These are phyloP conservation scores for Xenopus laevis DNA, from an alignment of 2,113 vertebrate species.

Conservation along the genomic window DNA sequence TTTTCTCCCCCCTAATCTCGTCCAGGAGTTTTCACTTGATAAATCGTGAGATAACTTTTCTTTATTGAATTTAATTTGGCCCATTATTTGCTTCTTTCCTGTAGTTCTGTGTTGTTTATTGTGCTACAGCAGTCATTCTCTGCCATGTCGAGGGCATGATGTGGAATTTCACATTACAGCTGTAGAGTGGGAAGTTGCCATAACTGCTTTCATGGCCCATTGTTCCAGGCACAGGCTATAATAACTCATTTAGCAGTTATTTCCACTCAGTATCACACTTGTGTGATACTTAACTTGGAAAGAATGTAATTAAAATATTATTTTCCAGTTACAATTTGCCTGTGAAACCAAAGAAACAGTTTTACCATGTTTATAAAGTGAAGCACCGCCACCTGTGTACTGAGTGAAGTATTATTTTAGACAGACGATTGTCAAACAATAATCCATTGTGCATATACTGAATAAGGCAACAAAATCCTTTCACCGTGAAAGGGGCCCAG, in stretches of 20 bases:
- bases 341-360: slow-evolving; percentile 9
- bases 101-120: too few species aligned
- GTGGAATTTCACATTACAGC: slow-evolving; percentile 33
- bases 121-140: slow-evolving; percentile 5
- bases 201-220: slow-evolving; percentile 15
- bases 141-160: slow-evolving; percentile 8
- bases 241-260: slow-evolving; percentile 40
- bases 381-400: too few species aligned
- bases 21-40: too few species aligned
- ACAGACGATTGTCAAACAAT: not conserved
- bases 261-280: slow-evolving; percentile 37
- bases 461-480: too few species aligned
- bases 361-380: not conserved
- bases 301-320: slow-evolving; percentile 22
- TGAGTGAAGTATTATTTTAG: not conserved
- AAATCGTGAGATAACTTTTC: not conserved
- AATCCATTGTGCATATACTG: slow-evolving; percentile 26
- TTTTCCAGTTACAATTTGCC: slow-evolving; percentile 16
- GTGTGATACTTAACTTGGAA: slow-evolving; percentile 17
- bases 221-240: slow-evolving; percentile 12
- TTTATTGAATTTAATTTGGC: too few species aligned
- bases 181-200: slow-evolving; percentile 37
- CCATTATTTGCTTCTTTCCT: too few species aligned
- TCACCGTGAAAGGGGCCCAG: not conserved
- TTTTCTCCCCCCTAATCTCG: too few species aligned